Percentiles rank a stretch among this genome's conserved stretches.
phyloP scores from a whole-genome alignment of 2,888 invertebrate species.

The Pinctada fucata region DNA sequence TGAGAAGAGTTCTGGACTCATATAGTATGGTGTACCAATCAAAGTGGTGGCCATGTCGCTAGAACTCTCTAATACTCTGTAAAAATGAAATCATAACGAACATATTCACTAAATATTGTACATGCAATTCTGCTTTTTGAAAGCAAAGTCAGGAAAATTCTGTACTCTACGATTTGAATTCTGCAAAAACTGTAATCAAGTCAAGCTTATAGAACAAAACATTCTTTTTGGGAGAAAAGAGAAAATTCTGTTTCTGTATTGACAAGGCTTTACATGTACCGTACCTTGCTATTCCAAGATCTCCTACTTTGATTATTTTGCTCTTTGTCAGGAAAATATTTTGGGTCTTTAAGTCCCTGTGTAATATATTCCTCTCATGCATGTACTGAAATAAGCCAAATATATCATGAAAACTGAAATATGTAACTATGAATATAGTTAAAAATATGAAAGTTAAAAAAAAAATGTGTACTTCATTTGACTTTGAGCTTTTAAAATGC shows the following conservation, averaged over 20 bases:
- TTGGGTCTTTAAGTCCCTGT: conserved; percentile 78
- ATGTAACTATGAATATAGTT: no score
- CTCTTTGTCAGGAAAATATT: conserved; percentile 79
- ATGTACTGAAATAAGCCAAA: conserved; percentile 74
- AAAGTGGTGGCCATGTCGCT: conserved; percentile 78
- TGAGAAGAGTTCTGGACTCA: conserved; percentile 78
- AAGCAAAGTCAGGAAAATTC: neutral
- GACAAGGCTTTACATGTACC: conserved; percentile 17
- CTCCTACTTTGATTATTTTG: conserved; percentile 78
- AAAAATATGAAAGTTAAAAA: no score
- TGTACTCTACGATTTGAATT: no score
- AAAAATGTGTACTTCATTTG: no score
- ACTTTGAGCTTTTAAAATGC: no score
- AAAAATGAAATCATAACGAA: conserved; percentile 27
- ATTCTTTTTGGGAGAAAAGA: no score
- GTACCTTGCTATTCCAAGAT: conserved; percentile 78
- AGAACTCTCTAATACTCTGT: conserved; percentile 76
- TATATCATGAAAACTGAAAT: no score
- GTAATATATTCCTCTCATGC: conserved; percentile 78
- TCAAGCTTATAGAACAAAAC: no score
- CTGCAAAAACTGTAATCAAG: no score
- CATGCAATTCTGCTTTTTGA: neutral
- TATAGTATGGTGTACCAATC: conserved; percentile 78
- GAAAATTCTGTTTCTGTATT: no score
- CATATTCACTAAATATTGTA: neutral